These are phyloP conservation scores for Idris sp. DNA, from an alignment of 1,140 invertebrate species.

Conservation along the genomic window DNA sequence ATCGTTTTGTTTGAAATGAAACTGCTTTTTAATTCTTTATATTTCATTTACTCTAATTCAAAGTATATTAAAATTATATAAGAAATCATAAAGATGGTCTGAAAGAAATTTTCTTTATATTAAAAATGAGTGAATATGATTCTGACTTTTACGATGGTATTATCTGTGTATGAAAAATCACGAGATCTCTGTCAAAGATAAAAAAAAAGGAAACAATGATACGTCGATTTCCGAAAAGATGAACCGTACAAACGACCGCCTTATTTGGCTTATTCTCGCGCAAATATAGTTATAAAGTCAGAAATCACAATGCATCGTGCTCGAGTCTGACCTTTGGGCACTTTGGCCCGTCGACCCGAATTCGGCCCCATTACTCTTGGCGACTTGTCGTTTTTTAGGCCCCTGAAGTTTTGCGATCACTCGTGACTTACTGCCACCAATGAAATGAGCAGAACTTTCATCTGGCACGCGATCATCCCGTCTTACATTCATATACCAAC, in stretches of 20 bases:
- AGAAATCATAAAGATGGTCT: no score
- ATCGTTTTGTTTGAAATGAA: no score
- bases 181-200: slow-evolving; percentile 1
- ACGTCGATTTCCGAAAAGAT: slow-evolving; percentile 39
- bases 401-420: slow-evolving; percentile 58
- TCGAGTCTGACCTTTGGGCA: slow-evolving; percentile 52
- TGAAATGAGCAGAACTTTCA: slow-evolving; percentile 60
- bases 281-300: slow-evolving; percentile 55
- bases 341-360: slow-evolving; percentile 61
- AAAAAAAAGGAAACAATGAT: slow-evolving; percentile 19
- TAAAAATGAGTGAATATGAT: no score
- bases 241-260: slow-evolving; percentile 9
- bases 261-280: slow-evolving; percentile 46
- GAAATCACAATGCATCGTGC: slow-evolving; percentile 60
- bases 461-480: slow-evolving; percentile 63
- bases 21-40: no score
- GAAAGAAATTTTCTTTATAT: no score
- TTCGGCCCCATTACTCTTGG: slow-evolving; percentile 59
- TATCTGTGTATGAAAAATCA: no score
- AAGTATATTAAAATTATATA: no score
- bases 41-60: no score
- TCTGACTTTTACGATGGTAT: no score
- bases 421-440: slow-evolving; percentile 61
- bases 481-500: slow-evolving; percentile 58
- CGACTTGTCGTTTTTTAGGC: slow-evolving; percentile 49